A percentile compares a stretch with the other conserved stretches of the same genome.
phyloP scores from a whole-genome alignment of 2,888 invertebrate species.

The Tachystola acroxantha region DNA sequence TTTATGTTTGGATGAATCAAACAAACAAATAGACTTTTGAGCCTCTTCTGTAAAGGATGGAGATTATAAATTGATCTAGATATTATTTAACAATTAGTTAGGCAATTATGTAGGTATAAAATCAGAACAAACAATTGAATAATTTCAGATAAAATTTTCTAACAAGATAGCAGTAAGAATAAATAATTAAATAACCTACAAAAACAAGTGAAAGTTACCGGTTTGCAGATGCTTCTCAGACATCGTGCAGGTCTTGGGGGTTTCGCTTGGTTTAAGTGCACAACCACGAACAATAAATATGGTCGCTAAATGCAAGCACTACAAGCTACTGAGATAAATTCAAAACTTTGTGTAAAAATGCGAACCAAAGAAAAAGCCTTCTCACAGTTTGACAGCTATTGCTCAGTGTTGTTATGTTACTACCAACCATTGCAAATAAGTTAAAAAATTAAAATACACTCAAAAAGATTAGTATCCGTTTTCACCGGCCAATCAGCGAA shows the following conservation, averaged over 20 bases:
- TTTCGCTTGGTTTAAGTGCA: neutral
- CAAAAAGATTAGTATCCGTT: too few species aligned
- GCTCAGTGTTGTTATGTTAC: neutral
- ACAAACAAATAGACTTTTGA: too few species aligned
- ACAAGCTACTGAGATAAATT: neutral
- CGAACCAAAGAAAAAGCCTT: neutral
- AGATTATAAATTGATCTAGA: too few species aligned
- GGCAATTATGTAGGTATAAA: too few species aligned
- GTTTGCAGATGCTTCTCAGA: conserved; percentile 67
- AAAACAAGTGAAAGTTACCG: conserved; percentile 32
- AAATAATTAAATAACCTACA: conserved; percentile 2
- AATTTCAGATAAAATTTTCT: neutral
- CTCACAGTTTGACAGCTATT: neutral
- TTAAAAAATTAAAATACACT: too few species aligned
- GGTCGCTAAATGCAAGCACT: neutral
- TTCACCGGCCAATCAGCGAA: too few species aligned
- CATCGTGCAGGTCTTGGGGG: conserved; percentile 23
- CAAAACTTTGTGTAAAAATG: neutral
- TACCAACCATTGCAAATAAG: too few species aligned
- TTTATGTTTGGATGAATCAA: too few species aligned
- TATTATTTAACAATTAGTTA: too few species aligned
- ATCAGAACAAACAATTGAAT: too few species aligned
- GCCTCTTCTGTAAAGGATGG: too few species aligned
- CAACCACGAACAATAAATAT: neutral
- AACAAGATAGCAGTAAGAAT: too few species aligned